Evolutionary conservation across 1,140 invertebrate species (phyloP), one percentile per base, ranked within the genome.

Genomic region (Magallana angulata): DNA sequence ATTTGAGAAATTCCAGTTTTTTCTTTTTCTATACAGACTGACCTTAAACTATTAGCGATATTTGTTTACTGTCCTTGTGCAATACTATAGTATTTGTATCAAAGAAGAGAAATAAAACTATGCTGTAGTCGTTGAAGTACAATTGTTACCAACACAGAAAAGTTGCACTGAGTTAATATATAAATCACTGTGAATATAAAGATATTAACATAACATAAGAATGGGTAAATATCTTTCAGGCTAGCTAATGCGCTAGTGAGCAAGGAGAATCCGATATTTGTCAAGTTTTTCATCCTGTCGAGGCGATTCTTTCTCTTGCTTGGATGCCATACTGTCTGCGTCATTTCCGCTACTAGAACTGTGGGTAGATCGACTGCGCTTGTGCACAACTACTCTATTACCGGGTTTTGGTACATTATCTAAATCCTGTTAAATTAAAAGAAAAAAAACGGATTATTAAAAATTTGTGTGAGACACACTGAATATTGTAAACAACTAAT

Each of bases 351-450:
- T 84, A 36, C 76, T 85, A 24, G 76, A 59, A 56, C 76, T 82
- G 7, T 84, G 24, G 7, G 57, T 82, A 14, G 85, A 85, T 48
- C 85, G 82, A 58, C 76, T 87, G n/a, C 89, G 85, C 87, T 86
- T 87, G 24, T 90, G 86, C 62, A 91, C 85, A 68, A 91, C 88
- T 11, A 91, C 88, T 84, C 89, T 90, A 82, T 91, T 91, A 84
- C 91, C 91, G 11, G 91, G 90, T 83, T 91, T 91, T 80, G 91
- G 91, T n/a, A 86, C 80, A 7, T 85, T 80, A 56, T 91, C 90
- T 36, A 91, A 84, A 59, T 91, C 87, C 91, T 91, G 80, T 18
- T 30, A 82, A 85, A 36, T 11, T 1, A 36, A 62, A 7, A 58
- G 57, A n/a, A n/a, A 11, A n/a, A 9, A 9, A n/a, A 18, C 18